Percentiles rank a stretch among this genome's conserved stretches.
phyloP scores from a whole-genome alignment of 2,797 vertebrate species.

The Pseudomugil tenellus region DNA sequence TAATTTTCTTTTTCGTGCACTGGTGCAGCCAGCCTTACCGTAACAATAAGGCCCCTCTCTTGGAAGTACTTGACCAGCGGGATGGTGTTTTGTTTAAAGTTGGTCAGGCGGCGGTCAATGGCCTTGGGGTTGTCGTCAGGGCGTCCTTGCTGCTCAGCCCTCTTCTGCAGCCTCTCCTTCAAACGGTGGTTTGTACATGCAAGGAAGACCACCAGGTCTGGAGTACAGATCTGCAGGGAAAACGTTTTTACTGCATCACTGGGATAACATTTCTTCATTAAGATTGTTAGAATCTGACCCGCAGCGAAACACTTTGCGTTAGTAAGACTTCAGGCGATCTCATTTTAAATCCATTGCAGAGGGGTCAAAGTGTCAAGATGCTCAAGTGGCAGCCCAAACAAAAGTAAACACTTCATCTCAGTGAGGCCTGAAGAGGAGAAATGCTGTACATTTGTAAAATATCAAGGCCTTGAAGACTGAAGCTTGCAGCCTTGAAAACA shows the following conservation, averaged over 20 bases:
- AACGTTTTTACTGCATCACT: neutral
- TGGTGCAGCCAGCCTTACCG: slow-evolving; percentile 78
- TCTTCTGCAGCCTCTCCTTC: slow-evolving; percentile 92
- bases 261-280: slow-evolving; percentile 7
- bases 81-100: slow-evolving; percentile 96
- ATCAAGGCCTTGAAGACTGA: neutral
- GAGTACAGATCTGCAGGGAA: slow-evolving; percentile 90
- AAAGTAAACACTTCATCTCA: slow-evolving; percentile 16
- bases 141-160: slow-evolving; percentile 94
- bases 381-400: slow-evolving; percentile 14
- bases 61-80: slow-evolving; percentile 97
- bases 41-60: slow-evolving; percentile 94
- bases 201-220: slow-evolving; percentile 96
- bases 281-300: neutral
- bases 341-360: neutral
- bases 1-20: too few relatives aligned
- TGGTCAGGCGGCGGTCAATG: slow-evolving; percentile 92
- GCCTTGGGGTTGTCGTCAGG: slow-evolving; percentile 98
- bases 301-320: neutral
- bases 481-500: neutral
- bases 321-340: neutral
- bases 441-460: neutral
- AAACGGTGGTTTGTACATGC: slow-evolving; percentile 92
- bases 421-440: neutral
- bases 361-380: slow-evolving; percentile 9